phyloP scores from a whole-genome alignment of 2,113 vertebrate genomes.

The Xiphophorus hellerii region DNA sequence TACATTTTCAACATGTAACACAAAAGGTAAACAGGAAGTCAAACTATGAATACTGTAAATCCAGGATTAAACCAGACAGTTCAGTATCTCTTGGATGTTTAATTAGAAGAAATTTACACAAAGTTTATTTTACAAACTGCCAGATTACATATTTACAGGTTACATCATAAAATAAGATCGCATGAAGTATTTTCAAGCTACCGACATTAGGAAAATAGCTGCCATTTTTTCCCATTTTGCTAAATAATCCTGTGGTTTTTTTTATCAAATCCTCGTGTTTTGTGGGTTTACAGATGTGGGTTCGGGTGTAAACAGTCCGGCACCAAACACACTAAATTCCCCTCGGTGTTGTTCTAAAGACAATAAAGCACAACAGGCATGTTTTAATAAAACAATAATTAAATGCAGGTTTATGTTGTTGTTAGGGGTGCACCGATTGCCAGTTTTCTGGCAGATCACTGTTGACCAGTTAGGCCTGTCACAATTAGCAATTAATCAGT shows the following conservation, averaged over 20 bases:
- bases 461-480: too few relatives aligned
- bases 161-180: conserved; percentile 6
- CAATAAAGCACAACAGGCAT: neutral
- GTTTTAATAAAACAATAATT: neutral
- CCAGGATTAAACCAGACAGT: neutral
- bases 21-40: neutral
- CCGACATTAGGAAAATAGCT: conserved; percentile 56
- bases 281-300: conserved; percentile 16
- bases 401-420: neutral
- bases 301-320: conserved; percentile 57
- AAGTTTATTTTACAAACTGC: conserved; percentile 12
- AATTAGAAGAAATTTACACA: neutral
- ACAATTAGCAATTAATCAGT: too few relatives aligned
- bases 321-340: conserved; percentile 72
- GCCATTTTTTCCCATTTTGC: conserved; percentile 53
- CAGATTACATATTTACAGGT: conserved; percentile 1
- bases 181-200: neutral
- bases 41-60: too few relatives aligned
- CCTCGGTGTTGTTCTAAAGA: conserved; percentile 59
- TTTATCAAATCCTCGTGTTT: conserved; percentile 4
- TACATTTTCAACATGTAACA: neutral
- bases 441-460: too few relatives aligned
- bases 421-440: too few relatives aligned
- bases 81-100: neutral
- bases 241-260: conserved; percentile 38